Conservation (phyloP, 1,140 invertebrate genomes). For the Zophobas morio region DNA sequence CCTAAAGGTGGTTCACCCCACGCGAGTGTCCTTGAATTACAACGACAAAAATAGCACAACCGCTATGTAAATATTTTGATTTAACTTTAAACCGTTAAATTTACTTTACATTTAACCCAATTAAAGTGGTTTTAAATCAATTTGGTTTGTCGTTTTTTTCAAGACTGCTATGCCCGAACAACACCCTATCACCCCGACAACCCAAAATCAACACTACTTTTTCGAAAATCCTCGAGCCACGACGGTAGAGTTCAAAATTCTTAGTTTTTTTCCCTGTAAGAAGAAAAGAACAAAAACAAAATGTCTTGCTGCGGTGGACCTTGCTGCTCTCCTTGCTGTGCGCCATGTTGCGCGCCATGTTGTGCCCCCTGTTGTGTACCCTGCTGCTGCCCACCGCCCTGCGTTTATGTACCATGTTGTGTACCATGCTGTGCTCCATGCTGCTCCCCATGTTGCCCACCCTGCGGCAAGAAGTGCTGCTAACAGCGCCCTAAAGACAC, state of each 20-base stretch:
- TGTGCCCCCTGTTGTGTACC: constrained; percentile 14
- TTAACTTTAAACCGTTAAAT: too few relatives aligned
- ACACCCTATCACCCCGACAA: neutral
- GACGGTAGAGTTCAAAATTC: constrained; percentile 1
- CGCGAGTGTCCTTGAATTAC: neutral
- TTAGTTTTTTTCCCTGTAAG: constrained; percentile 7
- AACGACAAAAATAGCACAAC: neutral
- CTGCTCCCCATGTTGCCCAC: constrained; percentile 17
- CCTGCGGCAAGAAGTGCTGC: constrained; percentile 15
- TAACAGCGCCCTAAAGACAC: neutral
- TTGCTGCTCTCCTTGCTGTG: constrained; percentile 18
- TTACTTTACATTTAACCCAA: too few relatives aligned
- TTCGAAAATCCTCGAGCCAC: constrained; percentile 4
- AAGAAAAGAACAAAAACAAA: constrained; percentile 3
- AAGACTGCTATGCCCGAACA: neutral
- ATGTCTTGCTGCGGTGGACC: constrained; percentile 22
- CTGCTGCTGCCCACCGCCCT: constrained; percentile 10
- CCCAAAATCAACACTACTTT: constrained; percentile 7
- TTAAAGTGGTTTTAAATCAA: too few relatives aligned
- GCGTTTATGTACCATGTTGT: constrained; percentile 18
- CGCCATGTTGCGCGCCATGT: constrained; percentile 13
- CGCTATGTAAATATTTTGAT: too few relatives aligned
- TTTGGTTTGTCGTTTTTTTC: neutral
- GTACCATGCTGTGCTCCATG: constrained; percentile 22
- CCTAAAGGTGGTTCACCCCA: neutral